Percentiles rank a stretch among this genome's conserved stretches.
phyloP scores from a whole-genome alignment of 2,888 invertebrate genomes.

The Pseudococcus jackbeardsleyi region DNA sequence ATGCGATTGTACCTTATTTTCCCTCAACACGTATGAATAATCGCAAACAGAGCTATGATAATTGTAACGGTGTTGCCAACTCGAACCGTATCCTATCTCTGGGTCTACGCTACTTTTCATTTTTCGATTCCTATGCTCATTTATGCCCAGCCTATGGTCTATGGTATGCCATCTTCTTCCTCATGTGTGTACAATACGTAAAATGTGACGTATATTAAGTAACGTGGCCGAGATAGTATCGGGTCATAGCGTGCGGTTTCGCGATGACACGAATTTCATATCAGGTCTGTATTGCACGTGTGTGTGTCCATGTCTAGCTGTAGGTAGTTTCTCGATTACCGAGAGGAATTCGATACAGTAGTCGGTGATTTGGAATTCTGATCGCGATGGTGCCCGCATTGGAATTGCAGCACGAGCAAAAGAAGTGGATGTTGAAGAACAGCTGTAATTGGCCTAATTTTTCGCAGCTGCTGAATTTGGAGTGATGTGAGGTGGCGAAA shows the following conservation, averaged over 20 bases:
- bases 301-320: background rate
- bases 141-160: background rate
- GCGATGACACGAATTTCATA: constrained; percentile 29
- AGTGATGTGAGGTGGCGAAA: too few species aligned
- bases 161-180: background rate
- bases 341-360: background rate
- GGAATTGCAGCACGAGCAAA: background rate
- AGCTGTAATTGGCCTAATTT: background rate
- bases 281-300: background rate
- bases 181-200: background rate
- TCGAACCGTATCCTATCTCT: constrained; percentile 15
- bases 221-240: constrained; percentile 41
- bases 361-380: background rate
- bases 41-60: constrained; percentile 45
- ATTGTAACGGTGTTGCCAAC: constrained; percentile 26
- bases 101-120: background rate
- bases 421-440: background rate
- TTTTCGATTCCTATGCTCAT: background rate
- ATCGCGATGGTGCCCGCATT: background rate
- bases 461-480: background rate
- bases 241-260: constrained; percentile 15
- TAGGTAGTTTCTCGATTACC: background rate
- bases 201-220: constrained; percentile 22
- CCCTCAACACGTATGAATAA: constrained; percentile 45
- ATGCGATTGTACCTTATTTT: background rate